These are phyloP conservation scores for Phalacrocorax aristotelis DNA, from an alignment of 2,113 vertebrate species.

Conservation along the genomic window DNA sequence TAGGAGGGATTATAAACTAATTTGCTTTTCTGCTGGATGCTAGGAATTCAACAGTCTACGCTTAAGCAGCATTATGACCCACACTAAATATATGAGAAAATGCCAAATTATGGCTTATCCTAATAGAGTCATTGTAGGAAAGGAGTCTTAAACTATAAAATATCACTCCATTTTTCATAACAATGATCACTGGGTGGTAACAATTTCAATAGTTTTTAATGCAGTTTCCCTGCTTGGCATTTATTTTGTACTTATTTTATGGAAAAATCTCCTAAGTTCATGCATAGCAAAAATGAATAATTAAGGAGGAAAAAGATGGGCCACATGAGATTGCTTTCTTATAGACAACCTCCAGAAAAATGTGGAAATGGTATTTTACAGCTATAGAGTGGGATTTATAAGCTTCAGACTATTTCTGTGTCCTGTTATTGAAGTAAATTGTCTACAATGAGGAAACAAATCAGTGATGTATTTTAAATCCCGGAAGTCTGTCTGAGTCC, in stretches of 20 bases:
- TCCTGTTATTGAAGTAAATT: neutral
- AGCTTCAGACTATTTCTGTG: neutral
- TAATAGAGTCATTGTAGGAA: neutral
- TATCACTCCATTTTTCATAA: neutral
- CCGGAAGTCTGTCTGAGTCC: neutral
- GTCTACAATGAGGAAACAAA: neutral
- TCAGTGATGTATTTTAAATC: neutral
- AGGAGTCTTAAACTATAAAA: neutral
- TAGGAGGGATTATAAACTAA: neutral
- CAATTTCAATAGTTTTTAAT: neutral
- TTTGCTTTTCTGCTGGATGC: neutral
- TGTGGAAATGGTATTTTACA: neutral
- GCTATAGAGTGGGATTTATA: neutral
- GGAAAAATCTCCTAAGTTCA: neutral
- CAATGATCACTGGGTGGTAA: neutral
- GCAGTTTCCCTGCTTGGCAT: neutral
- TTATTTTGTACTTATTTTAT: neutral
- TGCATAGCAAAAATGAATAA: neutral
- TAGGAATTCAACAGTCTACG: neutral
- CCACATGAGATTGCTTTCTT: neutral
- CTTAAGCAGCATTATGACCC: neutral
- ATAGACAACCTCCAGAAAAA: neutral
- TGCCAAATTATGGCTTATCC: neutral
- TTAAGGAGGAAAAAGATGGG: neutral
- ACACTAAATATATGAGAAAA: neutral